These are phyloP conservation scores for Danio kyathit DNA, from an alignment of 2,797 vertebrate genomes.

Conservation along the genomic window DNA sequence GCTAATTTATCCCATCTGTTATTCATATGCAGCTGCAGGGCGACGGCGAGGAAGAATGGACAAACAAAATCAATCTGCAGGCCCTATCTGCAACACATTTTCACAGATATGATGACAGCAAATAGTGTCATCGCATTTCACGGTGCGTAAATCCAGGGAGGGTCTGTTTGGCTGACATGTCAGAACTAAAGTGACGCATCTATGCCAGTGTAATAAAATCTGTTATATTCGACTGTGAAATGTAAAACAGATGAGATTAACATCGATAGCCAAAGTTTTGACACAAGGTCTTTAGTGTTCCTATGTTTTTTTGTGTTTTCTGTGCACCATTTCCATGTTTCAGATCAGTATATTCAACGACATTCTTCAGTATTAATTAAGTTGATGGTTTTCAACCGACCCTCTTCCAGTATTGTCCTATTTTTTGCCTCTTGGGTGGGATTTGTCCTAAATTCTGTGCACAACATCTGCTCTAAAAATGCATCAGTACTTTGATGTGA, in stretches of 20 bases:
- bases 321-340: neutral
- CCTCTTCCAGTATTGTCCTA: conserved; percentile 34
- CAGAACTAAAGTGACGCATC: conserved; percentile 23
- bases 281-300: neutral
- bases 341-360: neutral
- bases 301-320: neutral
- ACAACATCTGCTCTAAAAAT: conserved; percentile 25
- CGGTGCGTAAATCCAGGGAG: conserved; percentile 19
- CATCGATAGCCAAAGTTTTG: neutral
- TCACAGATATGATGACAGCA: conserved; percentile 41
- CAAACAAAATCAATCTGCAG: conserved; percentile 50
- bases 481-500: conserved; percentile 31
- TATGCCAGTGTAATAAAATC: conserved; percentile 46
- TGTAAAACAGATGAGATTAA: conserved; percentile 23
- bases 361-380: conserved; percentile 14
- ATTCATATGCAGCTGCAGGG: conserved; percentile 37
- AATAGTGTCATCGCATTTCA: conserved; percentile 45
- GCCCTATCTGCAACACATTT: conserved; percentile 50
- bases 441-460: conserved; percentile 39
- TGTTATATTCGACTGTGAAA: conserved; percentile 26
- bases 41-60: neutral
- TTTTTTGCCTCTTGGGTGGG: conserved; percentile 41
- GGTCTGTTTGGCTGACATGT: conserved; percentile 36
- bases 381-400: neutral
- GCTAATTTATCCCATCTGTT: conserved; percentile 48